Percentiles rank a stretch among this genome's conserved stretches.
These are phyloP conservation scores for Poeciliopsis turrubarensis DNA, from an alignment of 2,113 vertebrate genomes.

Conservation along the genomic window DNA sequence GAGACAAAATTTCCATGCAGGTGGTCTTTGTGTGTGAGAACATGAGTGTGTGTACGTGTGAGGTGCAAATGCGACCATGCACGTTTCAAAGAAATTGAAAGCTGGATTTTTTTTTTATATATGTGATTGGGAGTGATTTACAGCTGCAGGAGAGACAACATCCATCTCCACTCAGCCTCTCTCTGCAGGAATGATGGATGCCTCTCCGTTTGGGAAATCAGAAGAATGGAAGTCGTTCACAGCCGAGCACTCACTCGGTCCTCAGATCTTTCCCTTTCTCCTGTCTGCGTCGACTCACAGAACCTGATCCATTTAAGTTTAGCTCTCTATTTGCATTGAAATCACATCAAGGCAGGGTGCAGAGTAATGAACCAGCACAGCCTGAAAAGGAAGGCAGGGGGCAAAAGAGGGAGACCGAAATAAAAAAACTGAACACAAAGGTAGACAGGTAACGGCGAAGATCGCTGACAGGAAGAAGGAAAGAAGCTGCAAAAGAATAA, in stretches of 20 bases:
- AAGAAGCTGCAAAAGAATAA: background rate
- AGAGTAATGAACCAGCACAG: constrained; percentile 49
- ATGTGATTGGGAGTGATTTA: constrained; percentile 61
- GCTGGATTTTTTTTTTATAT: constrained; percentile 31
- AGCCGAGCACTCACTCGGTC: constrained; percentile 31
- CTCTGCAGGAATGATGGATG: constrained; percentile 59
- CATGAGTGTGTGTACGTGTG: background rate
- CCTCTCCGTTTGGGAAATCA: constrained; percentile 69
- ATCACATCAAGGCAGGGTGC: constrained; percentile 48
- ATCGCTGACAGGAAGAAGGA: background rate
- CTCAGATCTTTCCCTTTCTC: constrained; percentile 29
- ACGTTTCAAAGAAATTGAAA: constrained; percentile 38
- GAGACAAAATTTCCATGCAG: constrained; percentile 32
- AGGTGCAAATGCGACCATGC: constrained; percentile 25
- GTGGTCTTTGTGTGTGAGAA: constrained; percentile 30
- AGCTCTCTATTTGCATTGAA: constrained; percentile 60
- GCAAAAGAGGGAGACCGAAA: background rate
- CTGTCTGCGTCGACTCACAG: background rate
- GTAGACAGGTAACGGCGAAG: background rate
- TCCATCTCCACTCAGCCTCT: constrained; percentile 31
- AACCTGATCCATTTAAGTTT: constrained; percentile 47
- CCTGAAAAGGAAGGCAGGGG: constrained; percentile 27
- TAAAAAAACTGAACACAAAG: background rate
- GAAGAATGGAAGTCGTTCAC: constrained; percentile 55
- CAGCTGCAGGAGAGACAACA: constrained; percentile 51